Base-by-base conservation (phyloP, 2,888 invertebrate species). In the Dorcus parallelipipedus region DNA sequence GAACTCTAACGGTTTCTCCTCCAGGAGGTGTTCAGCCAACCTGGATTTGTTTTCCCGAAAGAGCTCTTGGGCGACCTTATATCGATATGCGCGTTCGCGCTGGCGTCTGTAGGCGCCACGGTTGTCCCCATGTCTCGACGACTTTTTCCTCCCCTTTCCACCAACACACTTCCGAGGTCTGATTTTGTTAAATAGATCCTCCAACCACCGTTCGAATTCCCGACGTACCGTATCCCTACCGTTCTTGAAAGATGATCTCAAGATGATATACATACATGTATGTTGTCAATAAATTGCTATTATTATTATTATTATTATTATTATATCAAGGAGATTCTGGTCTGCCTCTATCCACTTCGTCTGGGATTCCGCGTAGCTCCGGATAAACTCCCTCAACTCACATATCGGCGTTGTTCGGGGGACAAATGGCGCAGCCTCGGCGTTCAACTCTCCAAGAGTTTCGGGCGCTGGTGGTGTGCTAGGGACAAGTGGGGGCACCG, bases 31-130 rank as follows among this genome's bases (percentile, higher is more conserved):
- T 2, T 14, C 45, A 3, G 49, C 3, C 56, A 49, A 8, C 14
- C 33, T 52, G 2, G 5, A 42, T 14, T 33, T 41, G 14, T 45
- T 39, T 0, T 9, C 9, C 10, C 9, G 20, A 41, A 26, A 48
- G 56, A 42, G 26, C 3, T 49, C 20, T 33, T 59, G 59, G 1
- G 40, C 55, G 2, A 42, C 14, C 39, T 45, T 45, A 38, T 57
- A 57, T 23, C 38, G 17, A 43, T 48, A 42, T 26, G 53, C 49
- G 14, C 41, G 14, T 1, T 14, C 14, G 14, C 14, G 14, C 14
- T 14, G 14, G 14, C 14, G 14, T 14, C 14, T 14, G 14, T 14
- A 14, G 14, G 14, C 14, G 10, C 20, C 20, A 20, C 20, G 20
- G 20, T 20, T 20, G 20, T 20, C 20, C 20, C 20, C 20, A 20